These are phyloP conservation scores for Tenthredo distinguenda DNA, from an alignment of 2,888 invertebrate species.

Conservation along the genomic window DNA sequence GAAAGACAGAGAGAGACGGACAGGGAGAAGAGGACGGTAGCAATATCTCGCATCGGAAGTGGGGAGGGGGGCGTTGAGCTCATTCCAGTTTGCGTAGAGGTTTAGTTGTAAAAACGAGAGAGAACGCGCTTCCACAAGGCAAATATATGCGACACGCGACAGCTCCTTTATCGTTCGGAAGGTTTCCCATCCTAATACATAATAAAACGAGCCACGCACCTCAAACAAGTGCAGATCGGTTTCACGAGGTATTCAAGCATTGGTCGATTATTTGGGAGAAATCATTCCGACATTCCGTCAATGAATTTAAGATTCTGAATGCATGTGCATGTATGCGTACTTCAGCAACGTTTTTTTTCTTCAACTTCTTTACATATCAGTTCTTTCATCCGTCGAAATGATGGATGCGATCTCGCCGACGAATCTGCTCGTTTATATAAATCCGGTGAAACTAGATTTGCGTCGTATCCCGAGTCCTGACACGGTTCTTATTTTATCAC, in stretches of 20 bases:
- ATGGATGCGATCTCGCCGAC: too few relatives aligned
- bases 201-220: background rate
- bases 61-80: background rate
- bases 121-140: background rate
- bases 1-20: too few relatives aligned
- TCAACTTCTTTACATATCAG: too few relatives aligned
- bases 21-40: background rate
- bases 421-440: too few relatives aligned
- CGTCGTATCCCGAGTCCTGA: too few relatives aligned
- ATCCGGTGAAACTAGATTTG: too few relatives aligned
- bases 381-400: too few relatives aligned
- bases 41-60: background rate
- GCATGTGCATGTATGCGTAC: background rate
- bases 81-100: background rate
- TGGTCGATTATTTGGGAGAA: background rate
- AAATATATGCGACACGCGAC: conserved; percentile 24
- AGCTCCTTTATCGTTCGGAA: conserved; percentile 13
- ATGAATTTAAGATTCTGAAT: background rate
- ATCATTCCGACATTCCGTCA: background rate
- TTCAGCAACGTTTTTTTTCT: too few relatives aligned
- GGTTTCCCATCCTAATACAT: background rate
- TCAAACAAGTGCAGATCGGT: background rate
- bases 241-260: background rate
- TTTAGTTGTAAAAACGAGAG: conserved; percentile 13
- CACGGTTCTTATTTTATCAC: too few relatives aligned